These are phyloP conservation scores for Acanthisitta chloris DNA, from an alignment of 2,113 vertebrate genomes.

Conservation along the genomic window DNA sequence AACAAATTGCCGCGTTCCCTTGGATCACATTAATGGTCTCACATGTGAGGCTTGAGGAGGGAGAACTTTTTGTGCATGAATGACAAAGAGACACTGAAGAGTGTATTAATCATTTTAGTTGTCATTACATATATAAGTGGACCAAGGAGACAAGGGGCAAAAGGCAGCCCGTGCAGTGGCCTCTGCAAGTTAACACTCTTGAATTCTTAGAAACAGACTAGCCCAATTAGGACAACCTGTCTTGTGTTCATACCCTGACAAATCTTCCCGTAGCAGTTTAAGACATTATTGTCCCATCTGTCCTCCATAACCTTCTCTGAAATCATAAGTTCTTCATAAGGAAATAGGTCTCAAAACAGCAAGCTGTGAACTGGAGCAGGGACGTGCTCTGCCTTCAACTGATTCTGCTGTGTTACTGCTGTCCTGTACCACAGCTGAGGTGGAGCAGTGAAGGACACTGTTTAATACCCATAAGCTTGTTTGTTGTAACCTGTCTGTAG, in stretches of 20 bases:
- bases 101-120: background rate
- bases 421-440: rapidly evolving
- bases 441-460: rapidly evolving
- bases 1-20: background rate
- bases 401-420: background rate
- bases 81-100: background rate
- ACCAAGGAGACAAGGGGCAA: background rate
- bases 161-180: background rate
- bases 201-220: background rate
- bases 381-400: background rate
- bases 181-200: background rate
- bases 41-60: background rate
- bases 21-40: background rate
- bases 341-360: background rate
- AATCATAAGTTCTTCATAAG: background rate
- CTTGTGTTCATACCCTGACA: background rate
- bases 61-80: background rate
- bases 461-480: rapidly evolving
- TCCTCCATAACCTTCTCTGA: background rate
- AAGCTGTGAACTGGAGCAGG: background rate
- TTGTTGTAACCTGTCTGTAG: rapidly evolving
- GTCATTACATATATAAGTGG: background rate
- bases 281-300: background rate
- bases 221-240: background rate
- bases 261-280: background rate